These are phyloP conservation scores for Bembecia ichneumoniformis DNA, from an alignment of 2,888 invertebrate genomes.

Conservation along the genomic window DNA sequence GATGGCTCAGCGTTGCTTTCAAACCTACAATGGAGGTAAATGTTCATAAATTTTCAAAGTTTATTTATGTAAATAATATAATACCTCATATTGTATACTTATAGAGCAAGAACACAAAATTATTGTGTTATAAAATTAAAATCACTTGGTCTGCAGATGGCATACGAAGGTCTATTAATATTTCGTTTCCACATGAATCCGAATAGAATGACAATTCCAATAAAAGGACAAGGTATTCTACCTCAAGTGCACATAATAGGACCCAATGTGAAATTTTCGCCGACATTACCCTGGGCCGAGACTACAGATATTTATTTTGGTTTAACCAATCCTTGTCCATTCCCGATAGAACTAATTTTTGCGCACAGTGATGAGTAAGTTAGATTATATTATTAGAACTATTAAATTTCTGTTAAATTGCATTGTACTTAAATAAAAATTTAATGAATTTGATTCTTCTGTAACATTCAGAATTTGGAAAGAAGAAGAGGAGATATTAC, in stretches of 20 bases:
- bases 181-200: conserved; percentile 67
- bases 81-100: not conserved
- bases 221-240: conserved; percentile 68
- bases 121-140: not conserved
- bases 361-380: conserved; percentile 77
- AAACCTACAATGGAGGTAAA: conserved; percentile 64
- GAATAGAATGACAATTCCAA: conserved; percentile 49
- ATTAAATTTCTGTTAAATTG: not conserved
- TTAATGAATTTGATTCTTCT: no score
- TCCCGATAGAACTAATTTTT: conserved; percentile 79
- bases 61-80: not conserved
- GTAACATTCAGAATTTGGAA: conserved; percentile 40
- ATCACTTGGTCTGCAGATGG: conserved; percentile 32
- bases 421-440: not conserved
- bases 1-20: conserved; percentile 69
- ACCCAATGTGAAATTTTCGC: conserved; percentile 69
- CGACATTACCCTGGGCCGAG: conserved; percentile 75
- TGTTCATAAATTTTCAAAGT: not conserved
- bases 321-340: conserved; percentile 75
- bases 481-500: conserved; percentile 51
- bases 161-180: conserved; percentile 49
- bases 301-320: conserved; percentile 72
- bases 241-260: conserved; percentile 67
- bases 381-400: not conserved
- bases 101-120: not conserved